Evolutionary conservation across 2,113 vertebrate species (phyloP).

Genomic region (Morone saxatilis): DNA sequence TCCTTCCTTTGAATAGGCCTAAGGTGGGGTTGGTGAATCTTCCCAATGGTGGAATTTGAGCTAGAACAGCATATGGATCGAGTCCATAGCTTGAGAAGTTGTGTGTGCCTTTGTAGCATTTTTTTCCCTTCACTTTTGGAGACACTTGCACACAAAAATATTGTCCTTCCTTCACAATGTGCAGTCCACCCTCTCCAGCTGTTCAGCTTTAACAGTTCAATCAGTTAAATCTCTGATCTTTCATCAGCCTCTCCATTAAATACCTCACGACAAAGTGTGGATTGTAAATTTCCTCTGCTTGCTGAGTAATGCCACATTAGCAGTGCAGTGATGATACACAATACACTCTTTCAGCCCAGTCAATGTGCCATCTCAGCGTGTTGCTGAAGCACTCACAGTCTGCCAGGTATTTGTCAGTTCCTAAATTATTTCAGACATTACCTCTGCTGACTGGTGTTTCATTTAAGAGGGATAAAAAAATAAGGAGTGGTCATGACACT

Average conservation of each 20-base stretch:
- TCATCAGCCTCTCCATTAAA: neutral
- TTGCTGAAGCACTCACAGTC: constrained; percentile 22
- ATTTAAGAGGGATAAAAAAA: neutral
- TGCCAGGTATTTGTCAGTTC: constrained; percentile 52
- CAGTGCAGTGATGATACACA: constrained; percentile 22
- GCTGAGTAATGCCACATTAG: constrained; percentile 19
- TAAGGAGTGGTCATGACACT: neutral
- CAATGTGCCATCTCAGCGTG: constrained; percentile 29
- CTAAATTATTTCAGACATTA: constrained; percentile 37
- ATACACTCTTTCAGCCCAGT: constrained; percentile 19
- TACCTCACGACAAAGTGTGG: neutral
- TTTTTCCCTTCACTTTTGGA: neutral
- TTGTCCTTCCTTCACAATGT: neutral
- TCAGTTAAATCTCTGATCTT: neutral
- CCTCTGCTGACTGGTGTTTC: constrained; percentile 24
- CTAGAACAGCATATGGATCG: neutral
- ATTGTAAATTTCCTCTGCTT: constrained; percentile 6
- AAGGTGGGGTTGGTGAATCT: constrained; percentile 51
- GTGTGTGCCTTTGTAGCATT: neutral
- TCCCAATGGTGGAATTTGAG: constrained; percentile 20
- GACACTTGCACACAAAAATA: neutral
- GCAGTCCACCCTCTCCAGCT: neutral
- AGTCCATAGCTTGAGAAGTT: neutral
- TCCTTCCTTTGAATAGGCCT: constrained; percentile 41
- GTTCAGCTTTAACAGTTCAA: neutral